These are phyloP conservation scores for Anadara kagoshimensis DNA, from an alignment of 1,140 invertebrate genomes.

Conservation along the genomic window DNA sequence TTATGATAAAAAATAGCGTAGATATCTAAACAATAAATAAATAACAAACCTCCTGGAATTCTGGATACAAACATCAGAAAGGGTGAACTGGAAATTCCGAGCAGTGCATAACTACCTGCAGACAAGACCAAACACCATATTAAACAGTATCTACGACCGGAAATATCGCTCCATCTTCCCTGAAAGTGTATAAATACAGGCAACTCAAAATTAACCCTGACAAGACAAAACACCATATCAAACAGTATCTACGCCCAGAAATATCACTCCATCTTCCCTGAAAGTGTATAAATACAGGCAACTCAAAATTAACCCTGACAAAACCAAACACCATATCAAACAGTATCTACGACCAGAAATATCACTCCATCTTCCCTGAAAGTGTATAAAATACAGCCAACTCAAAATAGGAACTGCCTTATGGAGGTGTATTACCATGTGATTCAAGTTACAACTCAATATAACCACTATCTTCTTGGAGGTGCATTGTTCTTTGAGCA, in stretches of 20 bases:
- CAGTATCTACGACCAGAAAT: slow-evolving; percentile 59
- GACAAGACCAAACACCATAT: slow-evolving; percentile 63
- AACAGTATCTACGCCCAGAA: slow-evolving; percentile 60
- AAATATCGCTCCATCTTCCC: slow-evolving; percentile 73
- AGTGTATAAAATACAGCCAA: slow-evolving; percentile 53
- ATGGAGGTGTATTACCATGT: too few species aligned
- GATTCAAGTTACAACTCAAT: too few species aligned
- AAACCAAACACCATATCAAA: slow-evolving; percentile 65
- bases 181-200: slow-evolving; percentile 71
- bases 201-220: slow-evolving; percentile 22
- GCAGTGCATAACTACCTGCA: slow-evolving; percentile 63
- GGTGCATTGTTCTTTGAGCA: too few species aligned
- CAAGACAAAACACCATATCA: slow-evolving; percentile 65
- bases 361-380: slow-evolving; percentile 76
- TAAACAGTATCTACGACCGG: slow-evolving; percentile 65
- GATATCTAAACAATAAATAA: neutral
- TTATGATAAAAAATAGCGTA: too few species aligned
- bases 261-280: slow-evolving; percentile 74
- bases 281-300: slow-evolving; percentile 64
- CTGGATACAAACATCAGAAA: slow-evolving; percentile 62
- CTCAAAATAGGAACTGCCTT: neutral
- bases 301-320: slow-evolving; percentile 32
- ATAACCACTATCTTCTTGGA: too few species aligned
- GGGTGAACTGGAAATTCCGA: slow-evolving; percentile 62
- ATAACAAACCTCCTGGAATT: slow-evolving; percentile 63